Percentiles rank a stretch among this genome's conserved stretches.
Evolutionary conservation across 2,888 invertebrate species (phyloP).

Genomic region (Agrypnus murinus): DNA sequence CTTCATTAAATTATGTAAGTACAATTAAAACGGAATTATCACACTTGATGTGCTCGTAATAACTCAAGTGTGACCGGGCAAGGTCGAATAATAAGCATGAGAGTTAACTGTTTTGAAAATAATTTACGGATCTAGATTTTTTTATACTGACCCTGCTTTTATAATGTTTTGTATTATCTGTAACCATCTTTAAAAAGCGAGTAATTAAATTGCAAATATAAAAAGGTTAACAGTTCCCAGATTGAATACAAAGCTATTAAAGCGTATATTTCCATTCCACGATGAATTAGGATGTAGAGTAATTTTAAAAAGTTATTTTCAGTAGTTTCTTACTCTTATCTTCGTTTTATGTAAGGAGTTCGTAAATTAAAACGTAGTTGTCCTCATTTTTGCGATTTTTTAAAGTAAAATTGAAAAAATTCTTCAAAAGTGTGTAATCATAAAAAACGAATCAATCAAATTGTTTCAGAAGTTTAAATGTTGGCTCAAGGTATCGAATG

Average conservation of each 20-base stretch:
- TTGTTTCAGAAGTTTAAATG: no score
- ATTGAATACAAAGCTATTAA: conserved; percentile 1
- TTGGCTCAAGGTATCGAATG: no score
- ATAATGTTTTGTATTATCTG: conserved; percentile 33
- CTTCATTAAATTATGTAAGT: conserved; percentile 38
- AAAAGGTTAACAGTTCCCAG: conserved; percentile 21
- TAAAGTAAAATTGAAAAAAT: no score
- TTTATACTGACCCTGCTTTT: conserved; percentile 43
- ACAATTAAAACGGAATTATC: conserved; percentile 41
- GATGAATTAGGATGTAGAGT: no score
- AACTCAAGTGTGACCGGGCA: conserved; percentile 44
- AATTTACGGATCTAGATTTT: conserved; percentile 43
- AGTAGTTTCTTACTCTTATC: no score
- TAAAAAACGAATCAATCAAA: no score
- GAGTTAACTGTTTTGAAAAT: conserved; percentile 39
- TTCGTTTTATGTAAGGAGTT: no score
- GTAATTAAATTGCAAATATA: conserved; percentile 19
- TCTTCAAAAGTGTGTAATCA: no score
- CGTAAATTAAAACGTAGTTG: no score
- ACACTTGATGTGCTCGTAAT: conserved; percentile 45
- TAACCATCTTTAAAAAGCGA: conserved; percentile 10
- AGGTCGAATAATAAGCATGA: conserved; percentile 47
- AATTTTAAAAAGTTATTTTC: no score
- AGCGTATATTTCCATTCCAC: background rate
- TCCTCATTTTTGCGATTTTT: no score